Evolutionary conservation across 2,113 vertebrate species (phyloP), one percentile per base, ranked within the genome.

Genomic region (Platycercus adscitus): DNA sequence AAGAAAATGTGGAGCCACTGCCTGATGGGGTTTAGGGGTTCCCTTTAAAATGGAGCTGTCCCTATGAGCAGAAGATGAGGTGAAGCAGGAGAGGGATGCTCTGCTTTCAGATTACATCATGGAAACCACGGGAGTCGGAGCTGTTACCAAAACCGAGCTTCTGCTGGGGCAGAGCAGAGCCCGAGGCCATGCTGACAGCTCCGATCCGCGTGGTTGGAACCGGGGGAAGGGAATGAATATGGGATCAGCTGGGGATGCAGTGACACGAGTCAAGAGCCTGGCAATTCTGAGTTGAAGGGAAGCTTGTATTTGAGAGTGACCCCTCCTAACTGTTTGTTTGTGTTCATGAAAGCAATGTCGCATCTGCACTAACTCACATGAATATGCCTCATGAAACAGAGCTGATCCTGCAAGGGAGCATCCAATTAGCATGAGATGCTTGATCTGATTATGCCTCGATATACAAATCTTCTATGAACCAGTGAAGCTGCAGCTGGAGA

Each of bases 401-500:
- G 78, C 75, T 73, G 35, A 52, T 93, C 88, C 82, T 93, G 83
- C 69, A 28, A 70, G 86, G 93, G 91, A 93, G 63, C 83, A 88
- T 60, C 90, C 93, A 86, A 85, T 96, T 97, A 96, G 50, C 78
- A 52, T 64, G 83, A 89, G 71, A 81, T 81, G 92, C 76, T 95
- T 88, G 89, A 81, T 95, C 68, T 92, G 71, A 91, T 94, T 89
- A 78, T 4, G 75, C 92, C 43, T 82, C 63, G 14, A 17, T 70
- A 21, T 92, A 88, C 86, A 88, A 71, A 95, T 94, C 88, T 96
- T 37, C 66, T 28, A 2, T 81, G 96, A 92, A 66, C 35, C 81
- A 73, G 61, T 8, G 89, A 77, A 78, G 89, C 92, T 93, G 21
- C 86, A 86, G 81, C 91, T 94, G 94, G 92, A 79, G 91, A 91